A percentile compares a stretch with the other conserved stretches of the same genome.
Evolutionary conservation across 2,113 vertebrate genomes (phyloP).

Genomic region (Apistogramma diplotaenia): DNA sequence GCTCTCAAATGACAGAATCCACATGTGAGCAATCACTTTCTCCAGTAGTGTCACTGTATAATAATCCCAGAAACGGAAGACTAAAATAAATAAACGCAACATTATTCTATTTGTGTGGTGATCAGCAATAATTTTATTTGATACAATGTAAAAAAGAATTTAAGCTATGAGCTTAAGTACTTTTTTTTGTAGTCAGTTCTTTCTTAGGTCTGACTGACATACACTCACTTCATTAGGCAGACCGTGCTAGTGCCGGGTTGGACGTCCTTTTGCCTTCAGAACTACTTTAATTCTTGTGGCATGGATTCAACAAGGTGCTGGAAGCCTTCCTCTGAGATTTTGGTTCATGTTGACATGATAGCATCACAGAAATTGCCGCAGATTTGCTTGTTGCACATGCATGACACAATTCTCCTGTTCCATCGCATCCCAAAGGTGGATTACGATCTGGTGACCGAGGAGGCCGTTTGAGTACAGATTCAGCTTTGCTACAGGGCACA

Average conservation of each 20-base stretch:
- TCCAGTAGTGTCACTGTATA: background rate
- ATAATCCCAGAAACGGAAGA: background rate
- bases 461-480: too few species aligned
- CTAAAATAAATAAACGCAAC: background rate
- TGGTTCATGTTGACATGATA: background rate
- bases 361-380: background rate
- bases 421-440: background rate
- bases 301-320: too few species aligned
- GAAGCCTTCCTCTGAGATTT: too few species aligned
- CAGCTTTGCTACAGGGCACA: background rate
- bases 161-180: background rate
- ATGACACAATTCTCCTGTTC: background rate
- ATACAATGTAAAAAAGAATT: background rate
- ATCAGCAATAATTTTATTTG: background rate
- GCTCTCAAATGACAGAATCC: conserved; percentile 27
- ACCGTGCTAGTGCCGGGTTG: background rate
- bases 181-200: background rate
- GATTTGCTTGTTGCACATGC: background rate
- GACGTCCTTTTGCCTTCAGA: background rate
- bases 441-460: background rate
- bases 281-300: background rate
- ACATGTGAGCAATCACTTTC: background rate
- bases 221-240: background rate
- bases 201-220: background rate
- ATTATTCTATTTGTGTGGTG: background rate